Conservation (phyloP, 2,888 invertebrate genomes). For the Leptopilina syphax region DNA sequence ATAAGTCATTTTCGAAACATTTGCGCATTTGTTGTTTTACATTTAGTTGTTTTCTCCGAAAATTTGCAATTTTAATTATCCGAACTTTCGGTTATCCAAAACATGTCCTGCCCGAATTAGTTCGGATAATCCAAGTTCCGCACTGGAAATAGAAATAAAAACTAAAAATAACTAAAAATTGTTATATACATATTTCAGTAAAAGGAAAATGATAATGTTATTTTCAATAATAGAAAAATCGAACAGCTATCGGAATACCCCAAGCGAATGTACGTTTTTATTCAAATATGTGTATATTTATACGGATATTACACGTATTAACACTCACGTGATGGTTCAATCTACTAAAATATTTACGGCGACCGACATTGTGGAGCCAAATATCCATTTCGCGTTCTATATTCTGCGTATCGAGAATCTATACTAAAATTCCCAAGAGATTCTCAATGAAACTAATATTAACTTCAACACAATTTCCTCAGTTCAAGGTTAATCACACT, state of each 20-base stretch:
- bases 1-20: too few species aligned
- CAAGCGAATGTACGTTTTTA: background rate
- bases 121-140: too few species aligned
- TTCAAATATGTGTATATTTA: background rate
- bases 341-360: constrained; percentile 23
- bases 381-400: constrained; percentile 20
- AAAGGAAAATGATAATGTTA: too few species aligned
- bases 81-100: too few species aligned
- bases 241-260: background rate
- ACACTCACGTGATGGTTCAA: background rate
- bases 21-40: too few species aligned
- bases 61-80: too few species aligned
- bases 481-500: constrained; percentile 13
- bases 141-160: too few species aligned
- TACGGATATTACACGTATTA: background rate
- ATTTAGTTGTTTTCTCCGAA: too few species aligned
- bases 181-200: too few species aligned
- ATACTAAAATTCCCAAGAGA: constrained; percentile 14
- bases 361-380: constrained; percentile 6
- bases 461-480: background rate
- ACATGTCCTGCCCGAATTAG: too few species aligned
- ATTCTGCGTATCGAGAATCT: constrained; percentile 12
- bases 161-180: too few species aligned
- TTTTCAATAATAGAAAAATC: background rate
- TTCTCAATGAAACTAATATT: constrained; percentile 17